Base-by-base conservation (phyloP, 2,888 invertebrate genomes). In the Patella caerulea region DNA sequence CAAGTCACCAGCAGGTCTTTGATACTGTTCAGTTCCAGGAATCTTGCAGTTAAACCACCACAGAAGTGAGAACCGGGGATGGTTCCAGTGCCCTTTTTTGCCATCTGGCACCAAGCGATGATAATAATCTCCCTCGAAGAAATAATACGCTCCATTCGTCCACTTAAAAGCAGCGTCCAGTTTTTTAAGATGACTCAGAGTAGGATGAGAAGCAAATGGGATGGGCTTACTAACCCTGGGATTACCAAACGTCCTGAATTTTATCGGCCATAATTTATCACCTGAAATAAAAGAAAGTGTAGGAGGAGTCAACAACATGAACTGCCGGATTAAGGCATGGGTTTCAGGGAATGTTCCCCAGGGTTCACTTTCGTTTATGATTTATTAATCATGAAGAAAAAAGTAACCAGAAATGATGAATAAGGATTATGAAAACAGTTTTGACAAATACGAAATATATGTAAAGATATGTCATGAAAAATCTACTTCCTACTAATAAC, bases 11-110 rank as follows among this genome's bases (percentile, higher is more conserved):
- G 55, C 55, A 24, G 19, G 55, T 74, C n/a, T 74, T 19, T 74
- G 55, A 17, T 3, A 3, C 12, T 24, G 19, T 65, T 65, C 65
- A 19, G 65, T 65, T 65, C 65, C 65, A 15, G 65, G 65, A 5
- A 74, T 65, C 52, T 74, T 59, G 24, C 74, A 74, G 65, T 69
- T 17, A 69, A 74, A 74, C 74, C 74, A 74, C 45, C 65, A 34
- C 14, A n/a, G 59, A 14, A 74, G 69, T n/a, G 69, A 65, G n/a
- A n/a, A 65, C 9, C 74, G 65, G 19, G 74, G 74, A 19, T 52
- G 69, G 7, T 52, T 65, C 74, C 74, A 74, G 7, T 34, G 34
- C 1, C 45, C 74, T 19, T 53, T 59, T 11, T 56, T 29, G 53
- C 74, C 65, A 45, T 65, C 17, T n/a, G 74, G 74, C 12, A 74